Evolutionary conservation across 1,140 invertebrate genomes (phyloP), one percentile per base, ranked within the genome.

Genomic region (Oppia nitens): DNA sequence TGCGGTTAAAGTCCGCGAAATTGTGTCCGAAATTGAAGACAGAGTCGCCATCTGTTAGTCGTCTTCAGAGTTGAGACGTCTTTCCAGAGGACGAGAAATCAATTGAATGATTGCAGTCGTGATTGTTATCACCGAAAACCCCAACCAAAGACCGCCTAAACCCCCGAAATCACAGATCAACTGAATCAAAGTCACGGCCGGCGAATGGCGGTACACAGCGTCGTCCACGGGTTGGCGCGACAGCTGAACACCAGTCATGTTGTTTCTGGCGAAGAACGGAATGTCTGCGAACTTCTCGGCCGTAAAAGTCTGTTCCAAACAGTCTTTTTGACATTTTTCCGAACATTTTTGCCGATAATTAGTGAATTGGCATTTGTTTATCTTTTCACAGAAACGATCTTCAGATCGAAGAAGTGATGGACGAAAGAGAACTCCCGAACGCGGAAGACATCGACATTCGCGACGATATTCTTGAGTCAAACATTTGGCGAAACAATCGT

Each of bases 151-250:
- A 1, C 56, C 56, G 27, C 56, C 56, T 9, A 57, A 24, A 50
- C 56, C 56, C 23, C 56, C 56, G 48, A 57, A 57, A 24, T 57
- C 56, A 49, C 56, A 57, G 25, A 57, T 57, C 2, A 57, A 24
- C 27, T 57, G 47, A 50, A 57, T 57, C 17, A 52, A 49, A 20
- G 56, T 57, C 40, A 50, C 50, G 4, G 47, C 56, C 1, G 56
- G 56, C n/a, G 56, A 57, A 50, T 57, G 56, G 2, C 47, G 1
- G 48, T 50, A 50, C 27, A 57, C 32, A 24, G 21, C 27, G 25
- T 57, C 56, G 1, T 49, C 27, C 1, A 29, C 28, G 11, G 56
- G 56, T 25, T 52, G 27, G 3, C 56, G 40, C 21, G 25, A 49
- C 12, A 57, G 48, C 25, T 57, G 56, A 21, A 57, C 50, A 17